Conservation (phyloP, 1,140 invertebrate genomes). For the Linepithema humile region DNA sequence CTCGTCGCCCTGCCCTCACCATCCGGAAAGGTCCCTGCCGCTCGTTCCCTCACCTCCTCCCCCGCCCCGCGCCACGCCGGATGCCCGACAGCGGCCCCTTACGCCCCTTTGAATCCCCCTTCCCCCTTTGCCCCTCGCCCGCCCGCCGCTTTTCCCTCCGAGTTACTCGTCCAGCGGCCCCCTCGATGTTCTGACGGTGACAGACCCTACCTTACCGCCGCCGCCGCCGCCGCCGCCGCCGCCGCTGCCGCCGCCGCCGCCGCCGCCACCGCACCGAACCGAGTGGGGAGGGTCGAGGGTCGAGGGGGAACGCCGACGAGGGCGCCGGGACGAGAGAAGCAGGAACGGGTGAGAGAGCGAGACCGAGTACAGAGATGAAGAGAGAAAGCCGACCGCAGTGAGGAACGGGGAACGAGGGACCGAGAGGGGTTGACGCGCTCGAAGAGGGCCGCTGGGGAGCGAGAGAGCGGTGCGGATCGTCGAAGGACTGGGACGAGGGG, state of each 20-base stretch:
- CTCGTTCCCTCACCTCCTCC: slow-evolving; percentile 50
- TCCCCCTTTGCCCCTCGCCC: slow-evolving; percentile 58
- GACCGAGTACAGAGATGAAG: slow-evolving; percentile 59
- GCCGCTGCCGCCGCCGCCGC: slow-evolving; percentile 58
- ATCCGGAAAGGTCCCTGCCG: slow-evolving; percentile 57
- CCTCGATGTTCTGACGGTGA: slow-evolving; percentile 81
- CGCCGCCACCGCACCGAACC: slow-evolving; percentile 49
- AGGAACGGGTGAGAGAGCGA: slow-evolving; percentile 61
- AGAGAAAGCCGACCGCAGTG: slow-evolving; percentile 7
- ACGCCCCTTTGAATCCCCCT: slow-evolving; percentile 63
- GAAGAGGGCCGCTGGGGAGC: slow-evolving; percentile 69
- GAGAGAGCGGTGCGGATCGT: slow-evolving; percentile 67
- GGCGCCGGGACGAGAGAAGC: slow-evolving; percentile 64
- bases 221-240: slow-evolving; percentile 64
- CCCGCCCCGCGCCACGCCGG: slow-evolving; percentile 58
- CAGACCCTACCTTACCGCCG: slow-evolving; percentile 82
- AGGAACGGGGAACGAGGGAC: slow-evolving; percentile 55
- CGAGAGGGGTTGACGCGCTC: slow-evolving; percentile 67
- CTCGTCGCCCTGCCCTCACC: slow-evolving; percentile 63
- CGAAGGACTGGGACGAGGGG: slow-evolving; percentile 60
- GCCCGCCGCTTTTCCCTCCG: slow-evolving; percentile 61
- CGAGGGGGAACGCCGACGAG: slow-evolving; percentile 60
- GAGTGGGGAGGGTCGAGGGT: slow-evolving; percentile 62
- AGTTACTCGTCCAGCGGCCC: slow-evolving; percentile 68
- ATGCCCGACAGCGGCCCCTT: slow-evolving; percentile 54